Percentiles rank a stretch among this genome's conserved stretches.
These are phyloP conservation scores for Aspidiotus destructor DNA, from an alignment of 2,888 invertebrate species.

Conservation along the genomic window DNA sequence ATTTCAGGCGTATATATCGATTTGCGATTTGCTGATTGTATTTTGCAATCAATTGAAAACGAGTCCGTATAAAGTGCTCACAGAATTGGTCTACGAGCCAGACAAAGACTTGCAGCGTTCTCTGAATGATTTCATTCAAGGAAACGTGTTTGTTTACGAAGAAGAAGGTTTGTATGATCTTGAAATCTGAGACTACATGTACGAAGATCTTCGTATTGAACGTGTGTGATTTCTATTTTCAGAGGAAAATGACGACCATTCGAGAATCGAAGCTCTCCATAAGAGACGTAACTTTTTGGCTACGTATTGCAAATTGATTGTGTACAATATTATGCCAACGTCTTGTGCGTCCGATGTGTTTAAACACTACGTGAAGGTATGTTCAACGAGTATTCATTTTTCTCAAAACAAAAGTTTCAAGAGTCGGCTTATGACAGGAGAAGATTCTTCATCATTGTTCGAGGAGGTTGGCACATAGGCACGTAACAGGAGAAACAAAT, in stretches of 20 bases:
- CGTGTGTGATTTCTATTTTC: conserved; percentile 37
- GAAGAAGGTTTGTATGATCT: conserved; percentile 57
- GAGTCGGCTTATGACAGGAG: too few species aligned
- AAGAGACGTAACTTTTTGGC: conserved; percentile 92
- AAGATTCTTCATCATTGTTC: too few species aligned
- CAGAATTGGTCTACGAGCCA: conserved; percentile 65
- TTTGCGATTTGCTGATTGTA: conserved; percentile 88
- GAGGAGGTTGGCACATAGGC: too few species aligned
- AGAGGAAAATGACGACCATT: conserved; percentile 87
- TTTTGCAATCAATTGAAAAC: conserved; percentile 72
- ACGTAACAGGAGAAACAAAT: too few species aligned
- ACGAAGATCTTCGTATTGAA: not conserved
- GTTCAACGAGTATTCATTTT: conserved; percentile 32
- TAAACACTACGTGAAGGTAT: conserved; percentile 90
- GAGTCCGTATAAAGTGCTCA: conserved; percentile 43
- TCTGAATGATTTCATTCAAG: conserved; percentile 83
- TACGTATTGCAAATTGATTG: conserved; percentile 93
- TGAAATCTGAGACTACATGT: not conserved
- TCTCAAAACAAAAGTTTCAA: too few species aligned
- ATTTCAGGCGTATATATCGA: conserved; percentile 74
- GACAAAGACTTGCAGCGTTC: conserved; percentile 67
- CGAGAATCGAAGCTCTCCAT: conserved; percentile 92
- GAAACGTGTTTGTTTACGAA: conserved; percentile 85
- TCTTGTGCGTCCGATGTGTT: conserved; percentile 88
- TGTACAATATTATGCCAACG: conserved; percentile 92